These are phyloP conservation scores for Diplolepis rosae DNA, from an alignment of 2,888 invertebrate species.

Conservation along the genomic window DNA sequence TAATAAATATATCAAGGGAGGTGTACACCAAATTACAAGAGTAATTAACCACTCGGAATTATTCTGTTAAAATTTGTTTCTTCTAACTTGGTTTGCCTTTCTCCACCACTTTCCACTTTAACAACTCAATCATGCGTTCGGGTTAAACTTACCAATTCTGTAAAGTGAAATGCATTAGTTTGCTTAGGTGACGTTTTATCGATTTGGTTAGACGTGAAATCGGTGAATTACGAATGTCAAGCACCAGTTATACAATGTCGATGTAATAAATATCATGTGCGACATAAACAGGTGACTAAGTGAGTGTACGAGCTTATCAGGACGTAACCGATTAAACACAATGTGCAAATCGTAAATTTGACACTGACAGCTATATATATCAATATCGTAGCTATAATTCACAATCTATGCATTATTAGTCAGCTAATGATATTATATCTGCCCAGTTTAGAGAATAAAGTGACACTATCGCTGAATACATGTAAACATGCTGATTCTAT, in stretches of 20 bases:
- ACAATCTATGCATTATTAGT: constrained; percentile 6
- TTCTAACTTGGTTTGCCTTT: too few relatives aligned
- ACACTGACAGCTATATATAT: not conserved
- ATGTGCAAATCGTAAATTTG: constrained; percentile 35
- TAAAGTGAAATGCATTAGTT: constrained; percentile 31
- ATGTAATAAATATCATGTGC: constrained; percentile 30
- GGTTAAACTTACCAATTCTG: too few relatives aligned
- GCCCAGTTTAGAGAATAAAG: not conserved
- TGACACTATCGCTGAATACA: not conserved
- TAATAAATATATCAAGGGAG: too few relatives aligned
- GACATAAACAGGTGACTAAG: constrained; percentile 26
- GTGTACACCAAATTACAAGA: too few relatives aligned
- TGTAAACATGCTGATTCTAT: not conserved
- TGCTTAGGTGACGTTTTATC: constrained; percentile 4
- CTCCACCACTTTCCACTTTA: too few relatives aligned
- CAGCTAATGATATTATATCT: not conserved
- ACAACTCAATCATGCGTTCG: too few relatives aligned
- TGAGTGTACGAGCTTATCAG: constrained; percentile 42
- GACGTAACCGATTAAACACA: constrained; percentile 46
- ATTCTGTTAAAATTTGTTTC: too few relatives aligned
- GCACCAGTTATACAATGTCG: not conserved
- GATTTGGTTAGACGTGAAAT: not conserved
- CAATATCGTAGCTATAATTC: constrained; percentile 5
- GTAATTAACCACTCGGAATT: too few relatives aligned
- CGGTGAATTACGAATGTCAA: not conserved